Evolutionary conservation across 2,797 vertebrate species (phyloP).

Genomic region (Girardinus metallicus): DNA sequence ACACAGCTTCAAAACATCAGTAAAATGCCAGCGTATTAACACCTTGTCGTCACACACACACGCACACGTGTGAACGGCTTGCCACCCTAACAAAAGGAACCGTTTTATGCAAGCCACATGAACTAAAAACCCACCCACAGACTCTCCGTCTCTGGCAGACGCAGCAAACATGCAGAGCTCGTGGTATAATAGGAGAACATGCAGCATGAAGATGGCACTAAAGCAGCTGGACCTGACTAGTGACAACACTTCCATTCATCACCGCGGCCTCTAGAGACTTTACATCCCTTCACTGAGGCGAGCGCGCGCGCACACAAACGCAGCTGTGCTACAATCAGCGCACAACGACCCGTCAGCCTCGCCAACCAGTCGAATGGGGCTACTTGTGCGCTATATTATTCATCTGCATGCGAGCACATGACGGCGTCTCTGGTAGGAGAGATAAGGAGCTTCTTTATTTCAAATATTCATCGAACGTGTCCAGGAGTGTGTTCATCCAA

Average conservation of each 20-base stretch:
- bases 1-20: constrained; percentile 21
- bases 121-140: constrained; percentile 31
- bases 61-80: constrained; percentile 14
- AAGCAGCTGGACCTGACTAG: constrained; percentile 77
- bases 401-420: constrained; percentile 79
- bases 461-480: constrained; percentile 50
- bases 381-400: constrained; percentile 75
- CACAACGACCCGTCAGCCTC: constrained; percentile 63
- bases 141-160: constrained; percentile 13
- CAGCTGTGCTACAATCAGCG: constrained; percentile 39
- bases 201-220: constrained; percentile 69
- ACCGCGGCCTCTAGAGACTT: constrained; percentile 71
- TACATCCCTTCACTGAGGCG: constrained; percentile 69
- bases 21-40: constrained; percentile 20
- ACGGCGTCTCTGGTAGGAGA: constrained; percentile 76
- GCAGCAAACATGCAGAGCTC: constrained; percentile 33
- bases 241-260: constrained; percentile 83
- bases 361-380: constrained; percentile 52
- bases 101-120: constrained; percentile 42
- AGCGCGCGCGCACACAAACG: constrained; percentile 22
- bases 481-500: constrained; percentile 56
- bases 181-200: constrained; percentile 64
- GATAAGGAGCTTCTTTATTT: constrained; percentile 83
- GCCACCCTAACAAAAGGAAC: constrained; percentile 25
- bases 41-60: constrained; percentile 18